Base-by-base conservation (phyloP, 2,888 invertebrate genomes). In the Dynastes grantii region DNA sequence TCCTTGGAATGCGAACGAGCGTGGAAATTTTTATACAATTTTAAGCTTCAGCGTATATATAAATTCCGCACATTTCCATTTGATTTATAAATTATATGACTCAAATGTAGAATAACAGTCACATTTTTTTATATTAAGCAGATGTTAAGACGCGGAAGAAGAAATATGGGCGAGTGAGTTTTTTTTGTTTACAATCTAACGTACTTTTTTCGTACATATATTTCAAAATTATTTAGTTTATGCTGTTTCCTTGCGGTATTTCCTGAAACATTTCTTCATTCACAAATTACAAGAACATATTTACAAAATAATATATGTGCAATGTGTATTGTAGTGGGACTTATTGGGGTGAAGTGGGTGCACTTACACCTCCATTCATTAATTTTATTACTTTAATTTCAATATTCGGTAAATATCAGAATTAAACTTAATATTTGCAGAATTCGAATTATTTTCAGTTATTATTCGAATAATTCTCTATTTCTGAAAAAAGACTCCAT, bases 21-120 rank as follows among this genome's bases (percentile, higher is more conserved):
- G 76, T 76, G 51, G 64, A 64, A 76, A 76, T 76, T 76, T 73
- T 76, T 76, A 76, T 76, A 76, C 76, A 64, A 76, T 76, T 64
- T 76, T 76, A 76, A 76, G 76, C 61, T 45, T 51, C 51, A 49
- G 51, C 63, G 55, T 22, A 22, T 64, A 76, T 76, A 63, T 64
- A 76, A 76, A 76, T 76, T 76, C 51, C 58, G 22, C 40, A 40
- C 73, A 73, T 73, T 73, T 58, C 73, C 40, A 16, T 58, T 32
- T 73, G 73, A 73, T 73, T 73, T 73, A 73, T 73, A 73, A 73
- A 73, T 73, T 73, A 73, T 73, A 58, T 73, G 73, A 58, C 73
- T 55, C 58, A 58, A 73, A 73, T 73, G 73, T 73, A 40, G 58
- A 73, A 61, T 58, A 73, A 73, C 61, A 58, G 73, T 37, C 73